A percentile compares a stretch with the other conserved stretches of the same genome.
phyloP scores from a whole-genome alignment of 1,140 invertebrate species.

The Hirudo medicinalis region DNA sequence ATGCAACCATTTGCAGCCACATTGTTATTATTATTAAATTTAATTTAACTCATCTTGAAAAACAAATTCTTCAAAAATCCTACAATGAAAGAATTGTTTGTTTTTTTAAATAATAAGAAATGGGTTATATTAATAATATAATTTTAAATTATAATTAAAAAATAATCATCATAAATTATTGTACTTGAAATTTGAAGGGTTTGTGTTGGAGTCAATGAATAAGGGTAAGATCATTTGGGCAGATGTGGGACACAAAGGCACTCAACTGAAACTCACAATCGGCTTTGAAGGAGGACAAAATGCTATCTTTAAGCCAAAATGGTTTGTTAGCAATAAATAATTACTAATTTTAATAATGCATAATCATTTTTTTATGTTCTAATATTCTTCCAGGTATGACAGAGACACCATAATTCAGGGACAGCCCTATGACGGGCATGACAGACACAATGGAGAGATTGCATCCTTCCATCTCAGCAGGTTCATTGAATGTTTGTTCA shows the following conservation, averaged over 20 bases:
- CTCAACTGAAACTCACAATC: constrained; percentile 74
- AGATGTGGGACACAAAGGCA: constrained; percentile 61
- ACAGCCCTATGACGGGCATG: constrained; percentile 69
- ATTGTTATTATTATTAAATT: too few species aligned
- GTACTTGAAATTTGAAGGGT: constrained; percentile 44
- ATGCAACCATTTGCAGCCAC: too few species aligned
- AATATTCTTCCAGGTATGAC: constrained; percentile 49
- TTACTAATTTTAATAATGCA: not conserved
- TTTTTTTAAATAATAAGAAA: too few species aligned
- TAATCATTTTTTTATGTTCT: not conserved
- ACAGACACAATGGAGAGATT: constrained; percentile 86
- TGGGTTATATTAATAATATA: too few species aligned
- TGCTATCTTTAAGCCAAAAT: constrained; percentile 77
- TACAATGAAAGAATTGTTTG: too few species aligned
- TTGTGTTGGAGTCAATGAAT: constrained; percentile 55
- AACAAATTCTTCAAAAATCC: too few species aligned
- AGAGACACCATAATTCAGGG: constrained; percentile 61
- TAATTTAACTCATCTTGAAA: too few species aligned
- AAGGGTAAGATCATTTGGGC: constrained; percentile 56
- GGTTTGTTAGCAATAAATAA: constrained; percentile 39
- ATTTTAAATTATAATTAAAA: too few species aligned
- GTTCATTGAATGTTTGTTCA: constrained; percentile 26
- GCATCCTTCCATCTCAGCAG: constrained; percentile 74
- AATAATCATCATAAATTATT: too few species aligned
- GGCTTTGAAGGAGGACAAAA: constrained; percentile 61